phyloP scores from a whole-genome alignment of 2,888 invertebrate species.

The Ditula angustiorana region DNA sequence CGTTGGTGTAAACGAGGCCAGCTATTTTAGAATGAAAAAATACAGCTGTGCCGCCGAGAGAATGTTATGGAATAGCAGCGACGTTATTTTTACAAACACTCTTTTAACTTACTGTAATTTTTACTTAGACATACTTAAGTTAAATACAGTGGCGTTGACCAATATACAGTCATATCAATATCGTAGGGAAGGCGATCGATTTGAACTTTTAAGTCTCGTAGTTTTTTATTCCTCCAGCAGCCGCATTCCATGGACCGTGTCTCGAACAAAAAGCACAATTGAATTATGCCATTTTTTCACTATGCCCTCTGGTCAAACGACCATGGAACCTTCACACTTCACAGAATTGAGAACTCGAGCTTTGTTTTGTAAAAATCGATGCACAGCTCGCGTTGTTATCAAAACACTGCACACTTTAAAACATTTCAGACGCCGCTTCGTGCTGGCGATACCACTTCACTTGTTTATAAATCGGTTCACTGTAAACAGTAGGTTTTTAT shows the following conservation, averaged over 20 bases:
- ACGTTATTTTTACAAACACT: slow-evolving; percentile 4
- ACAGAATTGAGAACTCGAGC: slow-evolving; percentile 3
- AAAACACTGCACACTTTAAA: slow-evolving; percentile 37
- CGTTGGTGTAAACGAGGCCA: slow-evolving; percentile 27
- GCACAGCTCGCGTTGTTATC: slow-evolving; percentile 40
- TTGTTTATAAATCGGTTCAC: slow-evolving; percentile 17
- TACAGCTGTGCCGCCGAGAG: not conserved
- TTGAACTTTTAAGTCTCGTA: not conserved
- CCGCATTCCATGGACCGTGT: slow-evolving; percentile 1
- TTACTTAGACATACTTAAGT: not conserved
- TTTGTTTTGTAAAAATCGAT: slow-evolving; percentile 50
- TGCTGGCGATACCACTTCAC: not conserved
- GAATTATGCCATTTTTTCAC: slow-evolving; percentile 9
- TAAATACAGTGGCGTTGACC: not conserved
- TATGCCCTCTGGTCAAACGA: slow-evolving; percentile 1
- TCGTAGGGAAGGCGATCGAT: not conserved
- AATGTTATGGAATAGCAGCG: slow-evolving; percentile 9
- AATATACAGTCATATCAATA: no score
- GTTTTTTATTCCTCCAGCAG: not conserved
- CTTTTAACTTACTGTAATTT: not conserved
- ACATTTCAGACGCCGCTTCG: not conserved
- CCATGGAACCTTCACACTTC: slow-evolving; percentile 18
- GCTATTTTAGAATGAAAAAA: slow-evolving; percentile 31
- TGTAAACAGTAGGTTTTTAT: slow-evolving; percentile 12
- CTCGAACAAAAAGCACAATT: slow-evolving; percentile 2